Conservation (phyloP, 2,888 invertebrate species). For the Strigamia maritima region DNA sequence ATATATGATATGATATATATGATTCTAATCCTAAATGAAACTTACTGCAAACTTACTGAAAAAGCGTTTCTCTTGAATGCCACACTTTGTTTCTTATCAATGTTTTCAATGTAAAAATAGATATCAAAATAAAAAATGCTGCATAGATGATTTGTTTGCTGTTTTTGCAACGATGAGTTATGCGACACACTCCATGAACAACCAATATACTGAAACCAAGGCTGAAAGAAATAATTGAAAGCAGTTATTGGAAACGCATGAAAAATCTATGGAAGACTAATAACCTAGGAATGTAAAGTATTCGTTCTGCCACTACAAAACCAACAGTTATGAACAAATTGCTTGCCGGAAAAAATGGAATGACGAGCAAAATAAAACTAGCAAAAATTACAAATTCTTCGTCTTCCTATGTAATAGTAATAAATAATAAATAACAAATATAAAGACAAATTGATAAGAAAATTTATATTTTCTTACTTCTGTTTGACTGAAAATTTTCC, state of each 20-base stretch:
- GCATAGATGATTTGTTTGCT: conserved; percentile 5
- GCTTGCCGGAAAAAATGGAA: not conserved
- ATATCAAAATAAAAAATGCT: not conserved
- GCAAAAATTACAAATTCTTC: not conserved
- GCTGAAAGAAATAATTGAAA: not conserved
- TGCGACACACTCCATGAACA: not conserved
- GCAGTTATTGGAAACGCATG: too few relatives aligned
- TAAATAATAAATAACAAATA: not conserved
- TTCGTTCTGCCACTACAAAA: not conserved
- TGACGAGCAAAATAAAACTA: not conserved
- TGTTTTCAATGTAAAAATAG: not conserved
- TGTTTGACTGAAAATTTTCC: not conserved
- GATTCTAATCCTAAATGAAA: not conserved
- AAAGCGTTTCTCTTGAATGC: conserved; percentile 10
- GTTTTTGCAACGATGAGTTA: not conserved
- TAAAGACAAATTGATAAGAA: not conserved
- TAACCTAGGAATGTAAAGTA: conserved; percentile 9
- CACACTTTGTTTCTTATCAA: not conserved
- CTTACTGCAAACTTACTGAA: conserved; percentile 3
- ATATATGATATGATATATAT: not conserved
- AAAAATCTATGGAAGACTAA: not conserved
- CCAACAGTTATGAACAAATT: not conserved
- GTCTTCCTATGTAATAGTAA: not conserved
- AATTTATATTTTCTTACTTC: not conserved
- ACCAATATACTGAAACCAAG: not conserved